phyloP scores from a whole-genome alignment of 2,797 vertebrate species.

The Apodemus agrarius region DNA sequence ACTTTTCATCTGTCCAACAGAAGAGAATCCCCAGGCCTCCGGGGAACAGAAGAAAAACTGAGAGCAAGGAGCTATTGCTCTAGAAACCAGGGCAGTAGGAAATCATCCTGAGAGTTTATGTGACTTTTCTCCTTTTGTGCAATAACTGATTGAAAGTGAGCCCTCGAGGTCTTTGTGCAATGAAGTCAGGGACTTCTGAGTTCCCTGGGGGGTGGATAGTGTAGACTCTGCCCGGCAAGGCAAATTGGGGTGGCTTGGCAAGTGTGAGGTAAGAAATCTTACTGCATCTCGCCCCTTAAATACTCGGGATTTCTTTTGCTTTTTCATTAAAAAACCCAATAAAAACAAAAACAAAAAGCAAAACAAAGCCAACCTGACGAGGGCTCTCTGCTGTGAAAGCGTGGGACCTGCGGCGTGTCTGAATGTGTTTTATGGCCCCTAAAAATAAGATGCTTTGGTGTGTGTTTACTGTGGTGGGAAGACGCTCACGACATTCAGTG shows the following conservation, averaged over 20 bases:
- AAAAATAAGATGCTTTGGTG: neutral
- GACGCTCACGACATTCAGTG: neutral
- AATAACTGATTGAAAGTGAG: neutral
- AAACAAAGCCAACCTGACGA: neutral
- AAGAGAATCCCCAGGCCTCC: neutral
- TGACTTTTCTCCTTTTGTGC: neutral
- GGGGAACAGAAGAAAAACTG: neutral
- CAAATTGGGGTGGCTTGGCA: neutral
- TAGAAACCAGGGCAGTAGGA: neutral
- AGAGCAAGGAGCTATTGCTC: neutral
- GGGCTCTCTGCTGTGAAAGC: neutral
- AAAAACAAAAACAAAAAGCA: neutral
- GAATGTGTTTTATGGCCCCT: constrained; percentile 1
- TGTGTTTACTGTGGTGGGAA: neutral
- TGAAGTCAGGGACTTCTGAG: neutral
- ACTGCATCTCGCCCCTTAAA: neutral
- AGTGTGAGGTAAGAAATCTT: neutral
- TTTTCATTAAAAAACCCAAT: constrained; percentile 33
- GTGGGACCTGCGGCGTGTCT: constrained; percentile 18
- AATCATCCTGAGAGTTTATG: neutral
- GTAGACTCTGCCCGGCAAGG: neutral
- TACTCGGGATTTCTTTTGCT: constrained; percentile 26
- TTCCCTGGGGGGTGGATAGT: neutral
- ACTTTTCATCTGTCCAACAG: neutral
- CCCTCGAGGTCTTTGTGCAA: neutral